Evolutionary conservation across 2,113 vertebrate genomes (phyloP).

Genomic region (Natator depressus): DNA sequence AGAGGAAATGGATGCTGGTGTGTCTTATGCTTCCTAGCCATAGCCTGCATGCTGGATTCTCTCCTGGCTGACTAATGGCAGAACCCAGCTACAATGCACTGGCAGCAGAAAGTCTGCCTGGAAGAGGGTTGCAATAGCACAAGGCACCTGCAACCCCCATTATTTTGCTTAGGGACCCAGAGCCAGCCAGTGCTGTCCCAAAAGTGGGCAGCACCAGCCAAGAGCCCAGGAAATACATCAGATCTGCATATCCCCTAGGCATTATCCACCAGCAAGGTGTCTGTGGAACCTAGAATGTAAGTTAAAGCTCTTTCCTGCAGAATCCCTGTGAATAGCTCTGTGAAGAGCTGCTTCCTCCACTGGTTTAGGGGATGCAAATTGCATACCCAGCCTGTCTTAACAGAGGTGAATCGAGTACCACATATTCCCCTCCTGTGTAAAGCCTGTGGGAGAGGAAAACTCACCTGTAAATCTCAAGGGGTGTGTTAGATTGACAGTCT

Average conservation of each 20-base stretch:
- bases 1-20: not conserved
- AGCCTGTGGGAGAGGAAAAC: not conserved
- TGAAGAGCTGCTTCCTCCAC: not conserved
- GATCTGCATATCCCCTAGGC: not conserved
- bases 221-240: not conserved
- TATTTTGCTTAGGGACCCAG: not conserved
- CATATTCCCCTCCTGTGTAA: not conserved
- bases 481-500: not conserved
- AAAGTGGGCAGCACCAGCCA: not conserved
- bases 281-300: not conserved
- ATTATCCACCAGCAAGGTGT: not conserved
- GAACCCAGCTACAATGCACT: not conserved
- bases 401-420: not conserved
- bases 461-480: accelerated
- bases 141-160: not conserved
- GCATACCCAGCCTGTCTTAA: not conserved
- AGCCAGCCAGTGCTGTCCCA: not conserved
- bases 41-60: not conserved
- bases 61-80: accelerated
- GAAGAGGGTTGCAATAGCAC: not conserved
- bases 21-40: not conserved
- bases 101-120: not conserved
- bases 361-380: not conserved
- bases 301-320: not conserved
- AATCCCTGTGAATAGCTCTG: not conserved